Evolutionary conservation across 2,888 invertebrate genomes (phyloP).

Genomic region (Oscheius sp.): DNA sequence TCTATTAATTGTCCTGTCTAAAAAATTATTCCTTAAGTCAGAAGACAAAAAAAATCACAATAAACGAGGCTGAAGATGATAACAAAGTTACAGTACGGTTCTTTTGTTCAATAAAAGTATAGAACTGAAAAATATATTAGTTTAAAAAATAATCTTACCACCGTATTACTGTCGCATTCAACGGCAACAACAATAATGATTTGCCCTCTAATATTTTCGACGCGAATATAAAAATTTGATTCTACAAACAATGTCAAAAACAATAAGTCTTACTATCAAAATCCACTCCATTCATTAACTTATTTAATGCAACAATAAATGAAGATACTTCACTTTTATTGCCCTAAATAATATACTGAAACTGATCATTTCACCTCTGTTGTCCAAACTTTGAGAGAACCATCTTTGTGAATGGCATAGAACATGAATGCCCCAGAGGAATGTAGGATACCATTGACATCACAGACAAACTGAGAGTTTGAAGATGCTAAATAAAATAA

Average conservation of each 20-base stretch:
- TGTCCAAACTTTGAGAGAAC: constrained; percentile 44
- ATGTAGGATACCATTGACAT: not conserved
- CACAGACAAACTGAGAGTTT: constrained; percentile 3
- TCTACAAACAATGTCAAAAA: too few species aligned
- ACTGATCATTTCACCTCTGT: constrained; percentile 21
- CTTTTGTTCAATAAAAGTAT: constrained; percentile 5
- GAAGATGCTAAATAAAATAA: not conserved
- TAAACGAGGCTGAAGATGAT: constrained; percentile 3
- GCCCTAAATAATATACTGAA: not conserved
- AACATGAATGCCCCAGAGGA: not conserved
- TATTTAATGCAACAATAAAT: not conserved
- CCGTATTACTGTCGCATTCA: not conserved
- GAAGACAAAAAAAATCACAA: not conserved
- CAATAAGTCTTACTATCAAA: not conserved
- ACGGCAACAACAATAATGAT: not conserved
- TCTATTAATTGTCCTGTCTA: constrained; percentile 15
- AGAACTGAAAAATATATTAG: not conserved
- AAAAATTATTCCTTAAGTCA: not conserved
- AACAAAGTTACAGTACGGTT: not conserved
- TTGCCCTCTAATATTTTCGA: constrained; percentile 1
- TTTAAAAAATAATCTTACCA: not conserved
- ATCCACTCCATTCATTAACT: not conserved
- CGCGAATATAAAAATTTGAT: not conserved
- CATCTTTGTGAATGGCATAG: constrained; percentile 34
- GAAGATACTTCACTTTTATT: not conserved